Percentiles rank a stretch among this genome's conserved stretches.
Conservation (phyloP, 1,140 invertebrate genomes). For the Pomacea maculata region DNA sequence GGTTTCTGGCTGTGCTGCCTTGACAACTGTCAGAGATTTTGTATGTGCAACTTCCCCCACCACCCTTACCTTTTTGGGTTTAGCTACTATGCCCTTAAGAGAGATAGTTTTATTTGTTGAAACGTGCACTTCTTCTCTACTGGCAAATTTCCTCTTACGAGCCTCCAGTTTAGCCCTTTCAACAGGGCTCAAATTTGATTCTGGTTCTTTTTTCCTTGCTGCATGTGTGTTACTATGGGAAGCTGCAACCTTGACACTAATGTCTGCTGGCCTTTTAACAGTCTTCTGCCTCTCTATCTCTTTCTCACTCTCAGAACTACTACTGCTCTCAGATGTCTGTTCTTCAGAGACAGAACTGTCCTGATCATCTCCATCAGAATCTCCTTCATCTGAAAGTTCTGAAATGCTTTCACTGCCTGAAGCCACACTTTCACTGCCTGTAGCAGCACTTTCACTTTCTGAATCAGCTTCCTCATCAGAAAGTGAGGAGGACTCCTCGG, state of each 20-base stretch:
- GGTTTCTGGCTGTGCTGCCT: neutral
- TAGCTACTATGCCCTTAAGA: constrained; percentile 25
- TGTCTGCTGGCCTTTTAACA: neutral
- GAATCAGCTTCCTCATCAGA: constrained; percentile 13
- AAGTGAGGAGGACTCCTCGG: neutral
- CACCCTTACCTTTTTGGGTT: neutral
- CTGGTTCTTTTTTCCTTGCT: neutral
- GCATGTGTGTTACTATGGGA: neutral
- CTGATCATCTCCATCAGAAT: neutral
- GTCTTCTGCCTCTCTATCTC: neutral
- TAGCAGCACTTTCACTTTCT: constrained; percentile 4
- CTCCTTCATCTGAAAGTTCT: neutral
- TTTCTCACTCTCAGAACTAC: constrained; percentile 7
- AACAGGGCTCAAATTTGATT: constrained; percentile 19
- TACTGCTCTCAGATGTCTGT: neutral
- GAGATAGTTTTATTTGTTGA: constrained; percentile 25
- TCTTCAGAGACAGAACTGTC: constrained; percentile 4
- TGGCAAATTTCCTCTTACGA: constrained; percentile 34
- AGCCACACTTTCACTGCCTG: constrained; percentile 12
- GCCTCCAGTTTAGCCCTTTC: constrained; percentile 36
- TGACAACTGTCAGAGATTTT: neutral
- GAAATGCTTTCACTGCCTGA: constrained; percentile 14
- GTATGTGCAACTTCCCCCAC: neutral
- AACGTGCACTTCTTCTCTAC: constrained; percentile 20
- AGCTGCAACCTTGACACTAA: neutral